Conservation (phyloP, 2,888 invertebrate genomes). For the Nephrocerus scutellatus region DNA sequence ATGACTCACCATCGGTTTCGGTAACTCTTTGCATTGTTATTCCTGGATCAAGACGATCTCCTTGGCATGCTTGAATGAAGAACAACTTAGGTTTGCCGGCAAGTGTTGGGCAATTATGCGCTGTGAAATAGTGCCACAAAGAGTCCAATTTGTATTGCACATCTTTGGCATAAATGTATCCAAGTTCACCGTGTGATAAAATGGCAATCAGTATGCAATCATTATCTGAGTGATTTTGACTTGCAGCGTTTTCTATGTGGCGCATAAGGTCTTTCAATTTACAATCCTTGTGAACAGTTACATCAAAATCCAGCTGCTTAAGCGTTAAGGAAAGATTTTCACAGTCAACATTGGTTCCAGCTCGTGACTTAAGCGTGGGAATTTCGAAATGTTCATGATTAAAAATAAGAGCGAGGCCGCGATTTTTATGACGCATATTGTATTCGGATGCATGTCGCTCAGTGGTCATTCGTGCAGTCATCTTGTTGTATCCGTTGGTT, state of each 20-base stretch:
- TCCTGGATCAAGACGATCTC: conserved; percentile 76
- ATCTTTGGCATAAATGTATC: conserved; percentile 79
- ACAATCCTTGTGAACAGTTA: conserved; percentile 64
- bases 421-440: conserved; percentile 74
- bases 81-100: conserved; percentile 75
- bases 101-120: conserved; percentile 72
- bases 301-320: conserved; percentile 64
- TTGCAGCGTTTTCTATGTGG: conserved; percentile 62
- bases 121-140: conserved; percentile 72
- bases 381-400: conserved; percentile 81
- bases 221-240: conserved; percentile 68
- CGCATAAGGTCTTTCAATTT: conserved; percentile 60
- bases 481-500: conserved; percentile 26
- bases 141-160: conserved; percentile 73
- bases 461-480: conserved; percentile 54
- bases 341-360: conserved; percentile 83
- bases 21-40: conserved; percentile 53
- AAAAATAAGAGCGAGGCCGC: conserved; percentile 82
- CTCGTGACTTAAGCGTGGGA: conserved; percentile 61
- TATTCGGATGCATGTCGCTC: conserved; percentile 68
- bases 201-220: conserved; percentile 81
- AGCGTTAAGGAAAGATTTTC: conserved; percentile 62
- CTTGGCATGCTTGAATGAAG: conserved; percentile 85
- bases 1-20: conserved; percentile 64
- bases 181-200: conserved; percentile 83